Conservation (phyloP, 2,113 vertebrate species). For the Abramis brama region DNA sequence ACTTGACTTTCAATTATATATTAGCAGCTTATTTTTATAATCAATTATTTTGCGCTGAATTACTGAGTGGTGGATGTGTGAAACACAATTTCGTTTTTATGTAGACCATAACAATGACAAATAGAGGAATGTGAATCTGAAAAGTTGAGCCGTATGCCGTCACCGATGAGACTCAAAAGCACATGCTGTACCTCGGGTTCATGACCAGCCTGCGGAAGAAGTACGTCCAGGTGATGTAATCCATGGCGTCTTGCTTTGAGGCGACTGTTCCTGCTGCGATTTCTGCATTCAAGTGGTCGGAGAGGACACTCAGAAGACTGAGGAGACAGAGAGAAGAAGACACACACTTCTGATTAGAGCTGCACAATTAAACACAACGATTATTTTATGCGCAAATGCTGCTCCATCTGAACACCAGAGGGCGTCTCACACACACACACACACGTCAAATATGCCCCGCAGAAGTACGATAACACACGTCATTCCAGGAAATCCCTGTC, state of each 20-base stretch:
- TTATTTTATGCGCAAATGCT: too few relatives aligned
- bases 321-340: conserved; percentile 49
- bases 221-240: conserved; percentile 99
- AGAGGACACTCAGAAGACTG: conserved; percentile 91
- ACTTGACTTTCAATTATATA: too few relatives aligned
- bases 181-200: conserved; percentile 88
- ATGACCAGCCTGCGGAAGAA: conserved; percentile 97
- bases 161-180: too few relatives aligned
- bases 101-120: not conserved
- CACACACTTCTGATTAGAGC: not conserved
- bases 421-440: too few relatives aligned
- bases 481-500: too few relatives aligned
- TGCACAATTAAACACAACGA: too few relatives aligned
- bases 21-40: too few relatives aligned
- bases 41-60: not conserved
- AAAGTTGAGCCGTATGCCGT: too few relatives aligned
- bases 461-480: too few relatives aligned
- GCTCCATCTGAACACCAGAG: too few relatives aligned
- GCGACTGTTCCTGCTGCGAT: conserved; percentile 92
- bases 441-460: too few relatives aligned
- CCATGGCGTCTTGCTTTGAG: conserved; percentile 98
- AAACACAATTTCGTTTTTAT: not conserved
- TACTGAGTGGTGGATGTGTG: not conserved
- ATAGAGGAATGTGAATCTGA: not conserved
- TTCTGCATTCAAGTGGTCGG: conserved; percentile 96